Percentiles rank a stretch among this genome's conserved stretches.
These are phyloP conservation scores for Aulostomus chinensis DNA, from an alignment of 2,797 vertebrate genomes.

Conservation along the genomic window DNA sequence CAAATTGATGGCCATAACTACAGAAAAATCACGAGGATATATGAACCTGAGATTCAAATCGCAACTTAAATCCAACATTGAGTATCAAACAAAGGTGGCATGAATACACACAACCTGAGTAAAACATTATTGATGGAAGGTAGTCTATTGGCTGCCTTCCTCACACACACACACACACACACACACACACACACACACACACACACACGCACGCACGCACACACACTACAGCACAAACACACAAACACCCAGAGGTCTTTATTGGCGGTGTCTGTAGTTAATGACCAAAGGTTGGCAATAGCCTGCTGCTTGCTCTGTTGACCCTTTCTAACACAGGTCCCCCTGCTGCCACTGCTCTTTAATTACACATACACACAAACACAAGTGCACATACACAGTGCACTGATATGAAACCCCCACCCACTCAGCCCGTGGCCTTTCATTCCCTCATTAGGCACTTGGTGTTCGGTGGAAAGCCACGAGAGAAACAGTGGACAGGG, in stretches of 20 bases:
- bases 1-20: too few relatives aligned
- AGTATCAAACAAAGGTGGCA: neutral
- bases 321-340: conserved; percentile 70
- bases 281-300: conserved; percentile 72
- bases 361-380: conserved; percentile 62
- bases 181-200: conserved; percentile 8
- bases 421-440: conserved; percentile 66
- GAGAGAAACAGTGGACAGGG: conserved; percentile 55
- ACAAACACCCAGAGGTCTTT: conserved; percentile 39
- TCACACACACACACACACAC: conserved; percentile 35
- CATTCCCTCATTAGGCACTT: conserved; percentile 73
- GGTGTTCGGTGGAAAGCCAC: conserved; percentile 65
- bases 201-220: conserved; percentile 15
- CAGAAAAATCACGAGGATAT: too few relatives aligned
- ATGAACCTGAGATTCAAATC: too few relatives aligned
- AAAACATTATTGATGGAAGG: conserved; percentile 34
- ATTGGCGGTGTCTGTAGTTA: conserved; percentile 66
- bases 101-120: conserved; percentile 25
- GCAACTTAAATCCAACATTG: neutral
- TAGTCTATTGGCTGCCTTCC: conserved; percentile 37
- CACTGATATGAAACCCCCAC: conserved; percentile 38
- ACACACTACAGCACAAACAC: conserved; percentile 23
- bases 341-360: conserved; percentile 71
- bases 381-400: conserved; percentile 31
- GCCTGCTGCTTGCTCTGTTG: conserved; percentile 71